Conservation (phyloP, 37 sponge, comb jelly and placozoan species). For the Theonella swinhoei region DNA sequence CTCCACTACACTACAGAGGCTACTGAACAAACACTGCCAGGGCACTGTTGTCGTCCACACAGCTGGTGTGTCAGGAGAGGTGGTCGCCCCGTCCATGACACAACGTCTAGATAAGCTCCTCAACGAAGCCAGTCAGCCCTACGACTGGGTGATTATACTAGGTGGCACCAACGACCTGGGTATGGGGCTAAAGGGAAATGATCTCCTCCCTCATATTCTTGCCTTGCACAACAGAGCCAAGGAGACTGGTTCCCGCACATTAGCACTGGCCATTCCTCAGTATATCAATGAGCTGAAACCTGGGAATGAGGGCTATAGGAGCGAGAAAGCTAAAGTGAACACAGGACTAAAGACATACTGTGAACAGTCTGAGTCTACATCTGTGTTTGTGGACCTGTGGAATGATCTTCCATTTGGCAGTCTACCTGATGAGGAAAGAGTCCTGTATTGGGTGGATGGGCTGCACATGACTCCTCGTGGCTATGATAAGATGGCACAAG, state of each 20-base stretch:
- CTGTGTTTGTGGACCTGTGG: constrained; percentile 36
- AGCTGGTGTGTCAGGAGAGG: constrained; percentile 34
- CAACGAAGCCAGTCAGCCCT: background rate
- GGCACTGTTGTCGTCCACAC: constrained; percentile 20
- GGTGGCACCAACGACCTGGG: constrained; percentile 50
- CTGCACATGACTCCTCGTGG: constrained; percentile 36
- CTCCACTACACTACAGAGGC: background rate
- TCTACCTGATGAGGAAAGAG: background rate
- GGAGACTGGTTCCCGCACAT: constrained; percentile 9
- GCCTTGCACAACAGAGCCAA: constrained; percentile 36
- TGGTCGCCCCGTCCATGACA: constrained; percentile 30
- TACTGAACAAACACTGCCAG: constrained; percentile 14
- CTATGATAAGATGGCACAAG: constrained; percentile 34
- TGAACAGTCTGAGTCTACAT: constrained; percentile 2
- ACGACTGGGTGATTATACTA: constrained; percentile 34
- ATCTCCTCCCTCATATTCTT: constrained; percentile 9
- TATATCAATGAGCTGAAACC: constrained; percentile 11
- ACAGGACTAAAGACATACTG: constrained; percentile 13
- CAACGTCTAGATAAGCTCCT: constrained; percentile 5
- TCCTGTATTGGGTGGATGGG: constrained; percentile 30
- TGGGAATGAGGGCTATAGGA: constrained; percentile 10
- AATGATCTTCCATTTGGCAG: constrained; percentile 26
- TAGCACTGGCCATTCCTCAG: constrained; percentile 24
- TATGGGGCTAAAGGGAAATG: constrained; percentile 1
- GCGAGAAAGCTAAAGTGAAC: constrained; percentile 21